Conservation (phyloP, 2,888 invertebrate species). For the Plebejus anna region DNA sequence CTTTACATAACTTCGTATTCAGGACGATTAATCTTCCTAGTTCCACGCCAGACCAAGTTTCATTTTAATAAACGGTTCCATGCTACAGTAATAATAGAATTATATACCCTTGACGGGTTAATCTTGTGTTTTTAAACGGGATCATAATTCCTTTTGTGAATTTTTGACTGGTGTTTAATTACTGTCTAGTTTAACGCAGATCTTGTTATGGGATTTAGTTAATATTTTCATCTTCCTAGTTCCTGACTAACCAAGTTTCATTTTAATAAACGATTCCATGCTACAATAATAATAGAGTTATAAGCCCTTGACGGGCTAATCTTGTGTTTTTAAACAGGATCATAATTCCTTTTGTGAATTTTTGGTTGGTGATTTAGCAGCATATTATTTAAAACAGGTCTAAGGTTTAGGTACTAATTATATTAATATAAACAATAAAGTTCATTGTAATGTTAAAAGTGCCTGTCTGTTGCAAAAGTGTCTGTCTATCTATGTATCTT, state of each 20-base stretch:
- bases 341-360: not conserved
- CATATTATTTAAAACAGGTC: not conserved
- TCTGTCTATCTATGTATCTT: too few relatives aligned
- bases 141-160: not conserved
- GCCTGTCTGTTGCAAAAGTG: too few relatives aligned
- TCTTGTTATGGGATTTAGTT: not conserved
- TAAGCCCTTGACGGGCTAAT: not conserved
- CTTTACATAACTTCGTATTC: slow-evolving; percentile 78
- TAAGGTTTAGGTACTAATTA: not conserved
- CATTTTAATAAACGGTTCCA: slow-evolving; percentile 77
- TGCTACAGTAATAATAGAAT: slow-evolving; percentile 64
- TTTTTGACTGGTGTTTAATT: not conserved
- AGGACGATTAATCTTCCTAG: slow-evolving; percentile 78
- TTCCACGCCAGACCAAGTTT: slow-evolving; percentile 73
- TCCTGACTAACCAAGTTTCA: slow-evolving; percentile 73
- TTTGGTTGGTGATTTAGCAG: not conserved
- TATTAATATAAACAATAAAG: too few relatives aligned
- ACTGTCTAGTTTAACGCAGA: not conserved
- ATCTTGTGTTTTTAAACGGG: not conserved
- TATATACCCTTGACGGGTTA: slow-evolving; percentile 5
- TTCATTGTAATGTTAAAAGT: too few relatives aligned
- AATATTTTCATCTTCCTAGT: slow-evolving; percentile 64
- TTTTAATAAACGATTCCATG: slow-evolving; percentile 76
- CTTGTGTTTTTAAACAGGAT: not conserved
- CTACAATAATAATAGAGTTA: slow-evolving; percentile 60